These are phyloP conservation scores for Mystacornis crossleyi DNA, from an alignment of 2,113 vertebrate species.

Conservation along the genomic window DNA sequence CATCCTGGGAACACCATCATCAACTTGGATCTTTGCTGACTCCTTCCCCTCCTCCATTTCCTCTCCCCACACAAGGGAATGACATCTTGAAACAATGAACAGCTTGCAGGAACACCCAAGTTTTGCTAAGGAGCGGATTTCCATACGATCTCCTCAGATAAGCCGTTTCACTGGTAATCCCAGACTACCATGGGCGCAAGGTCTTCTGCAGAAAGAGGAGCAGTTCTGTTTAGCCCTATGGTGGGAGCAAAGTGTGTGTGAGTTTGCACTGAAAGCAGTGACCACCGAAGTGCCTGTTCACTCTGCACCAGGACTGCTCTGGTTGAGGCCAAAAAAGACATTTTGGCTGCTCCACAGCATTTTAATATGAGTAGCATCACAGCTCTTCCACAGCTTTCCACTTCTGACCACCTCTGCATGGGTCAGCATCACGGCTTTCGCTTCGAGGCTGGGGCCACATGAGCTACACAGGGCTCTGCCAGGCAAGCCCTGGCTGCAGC, in stretches of 20 bases:
- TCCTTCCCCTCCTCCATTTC: neutral
- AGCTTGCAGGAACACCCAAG: neutral
- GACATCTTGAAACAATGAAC: constrained; percentile 11
- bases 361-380: neutral
- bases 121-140: neutral
- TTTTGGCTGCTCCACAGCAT: neutral
- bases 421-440: neutral
- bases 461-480: neutral
- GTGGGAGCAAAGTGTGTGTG: fast-evolving
- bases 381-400: neutral
- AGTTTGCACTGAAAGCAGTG: neutral
- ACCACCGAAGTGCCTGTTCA: neutral
- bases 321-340: neutral
- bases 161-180: neutral
- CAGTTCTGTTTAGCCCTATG: neutral
- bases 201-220: neutral
- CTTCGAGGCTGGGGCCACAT: neutral
- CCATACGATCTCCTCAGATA: neutral
- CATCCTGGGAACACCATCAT: neutral
- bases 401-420: neutral
- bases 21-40: neutral
- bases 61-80: neutral
- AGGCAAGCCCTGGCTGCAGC: neutral
- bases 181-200: neutral
- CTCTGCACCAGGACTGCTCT: neutral